Percentiles rank a stretch among this genome's conserved stretches.
Conservation (phyloP, 2,888 invertebrate species). For the Mesoligia furuncula region DNA sequence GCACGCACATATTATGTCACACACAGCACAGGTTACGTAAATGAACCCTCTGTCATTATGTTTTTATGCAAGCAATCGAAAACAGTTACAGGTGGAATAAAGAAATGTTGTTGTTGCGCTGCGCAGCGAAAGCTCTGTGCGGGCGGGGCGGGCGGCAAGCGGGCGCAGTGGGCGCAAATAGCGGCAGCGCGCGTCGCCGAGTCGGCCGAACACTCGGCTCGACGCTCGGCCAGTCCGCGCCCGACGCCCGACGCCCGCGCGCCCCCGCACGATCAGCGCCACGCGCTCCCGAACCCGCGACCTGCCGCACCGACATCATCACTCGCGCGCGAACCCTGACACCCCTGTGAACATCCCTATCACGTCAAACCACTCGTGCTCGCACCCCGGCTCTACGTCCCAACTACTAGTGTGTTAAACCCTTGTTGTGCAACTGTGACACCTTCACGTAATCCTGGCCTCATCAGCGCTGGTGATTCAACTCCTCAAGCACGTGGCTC, state of each 20-base stretch:
- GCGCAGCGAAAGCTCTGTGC: conserved; percentile 88
- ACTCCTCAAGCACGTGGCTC: conserved; percentile 72
- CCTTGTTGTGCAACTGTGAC: conserved; percentile 69
- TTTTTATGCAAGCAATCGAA: conserved; percentile 47
- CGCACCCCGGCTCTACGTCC: conserved; percentile 2
- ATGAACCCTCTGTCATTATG: conserved; percentile 9
- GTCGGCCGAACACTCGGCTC: conserved; percentile 72
- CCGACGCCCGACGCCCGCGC: conserved; percentile 68
- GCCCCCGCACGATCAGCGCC: conserved; percentile 49
- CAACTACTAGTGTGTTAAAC: conserved; percentile 44
- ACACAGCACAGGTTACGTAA: conserved; percentile 1
- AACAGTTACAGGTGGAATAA: conserved; percentile 77
- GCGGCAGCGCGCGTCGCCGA: conserved; percentile 85
- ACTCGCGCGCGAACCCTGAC: conserved; percentile 66
- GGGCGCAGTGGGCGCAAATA: conserved; percentile 87
- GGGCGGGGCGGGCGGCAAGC: conserved; percentile 81
- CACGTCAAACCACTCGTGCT: conserved; percentile 14
- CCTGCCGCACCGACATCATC: conserved; percentile 59
- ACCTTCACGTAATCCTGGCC: conserved; percentile 69
- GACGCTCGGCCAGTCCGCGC: conserved; percentile 75
- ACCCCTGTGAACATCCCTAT: conserved; percentile 32
- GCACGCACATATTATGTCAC: background rate
- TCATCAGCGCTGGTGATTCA: conserved; percentile 70
- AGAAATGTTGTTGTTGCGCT: conserved; percentile 82
- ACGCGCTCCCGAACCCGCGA: conserved; percentile 48